A percentile compares a stretch with the other conserved stretches of the same genome.
Evolutionary conservation across 1,140 invertebrate genomes (phyloP).

Genomic region (Phymorhynchus buccinoides): DNA sequence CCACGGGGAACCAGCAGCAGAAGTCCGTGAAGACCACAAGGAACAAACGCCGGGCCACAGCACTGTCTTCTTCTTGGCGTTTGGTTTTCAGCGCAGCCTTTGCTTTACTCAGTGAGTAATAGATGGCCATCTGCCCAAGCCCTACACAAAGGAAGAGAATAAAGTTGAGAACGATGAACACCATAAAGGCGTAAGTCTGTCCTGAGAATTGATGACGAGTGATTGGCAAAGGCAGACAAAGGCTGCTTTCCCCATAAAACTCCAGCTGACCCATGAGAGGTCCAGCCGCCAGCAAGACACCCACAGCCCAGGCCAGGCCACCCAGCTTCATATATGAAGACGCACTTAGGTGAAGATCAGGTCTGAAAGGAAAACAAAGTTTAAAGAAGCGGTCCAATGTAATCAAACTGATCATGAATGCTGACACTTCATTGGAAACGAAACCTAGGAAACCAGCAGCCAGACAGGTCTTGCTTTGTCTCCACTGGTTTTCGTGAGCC

Average conservation of each 20-base stretch:
- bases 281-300: slow-evolving; percentile 37
- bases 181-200: slow-evolving; percentile 45
- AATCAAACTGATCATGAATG: slow-evolving; percentile 57
- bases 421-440: slow-evolving; percentile 58
- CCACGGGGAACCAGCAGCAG: slow-evolving; percentile 38
- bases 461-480: slow-evolving; percentile 51
- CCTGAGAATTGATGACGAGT: slow-evolving; percentile 30
- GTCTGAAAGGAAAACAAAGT: slow-evolving; percentile 49
- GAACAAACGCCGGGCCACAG: slow-evolving; percentile 43
- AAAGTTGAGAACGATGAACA: slow-evolving; percentile 53
- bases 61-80: slow-evolving; percentile 26
- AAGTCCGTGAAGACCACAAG: slow-evolving; percentile 46
- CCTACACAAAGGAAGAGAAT: slow-evolving; percentile 42
- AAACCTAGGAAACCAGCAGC: slow-evolving; percentile 57
- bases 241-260: slow-evolving; percentile 50
- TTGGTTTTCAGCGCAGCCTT: not conserved
- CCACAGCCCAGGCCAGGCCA: slow-evolving; percentile 37
- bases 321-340: not conserved
- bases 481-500: slow-evolving; percentile 54
- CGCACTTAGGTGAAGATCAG: slow-evolving; percentile 38
- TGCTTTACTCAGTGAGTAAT: slow-evolving; percentile 19
- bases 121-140: slow-evolving; percentile 48
- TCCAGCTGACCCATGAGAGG: slow-evolving; percentile 25
- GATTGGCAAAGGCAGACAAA: slow-evolving; percentile 52
- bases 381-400: slow-evolving; percentile 57